A percentile compares a stretch with the other conserved stretches of the same genome.
Conservation (phyloP, 2,113 vertebrate genomes). For the Rhea pennata region DNA sequence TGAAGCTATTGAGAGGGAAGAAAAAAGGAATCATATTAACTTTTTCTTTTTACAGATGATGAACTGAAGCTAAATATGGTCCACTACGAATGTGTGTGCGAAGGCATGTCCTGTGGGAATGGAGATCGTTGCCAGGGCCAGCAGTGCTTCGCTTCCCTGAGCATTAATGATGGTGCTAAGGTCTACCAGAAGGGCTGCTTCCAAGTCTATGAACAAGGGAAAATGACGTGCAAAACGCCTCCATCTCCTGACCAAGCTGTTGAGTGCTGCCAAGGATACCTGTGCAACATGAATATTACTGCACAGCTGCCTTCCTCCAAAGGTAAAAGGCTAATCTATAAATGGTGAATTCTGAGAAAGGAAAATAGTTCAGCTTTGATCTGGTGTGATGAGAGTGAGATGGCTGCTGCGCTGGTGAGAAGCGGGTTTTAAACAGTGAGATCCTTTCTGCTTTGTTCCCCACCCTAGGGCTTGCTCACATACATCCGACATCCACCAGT, state of each 20-base stretch:
- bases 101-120: constrained; percentile 89
- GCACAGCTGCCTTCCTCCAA: constrained; percentile 87
- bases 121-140: constrained; percentile 91
- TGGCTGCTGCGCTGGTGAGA: rapidly evolving
- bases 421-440: rapidly evolving
- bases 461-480: too few species aligned
- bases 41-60: constrained; percentile 76
- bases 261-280: constrained; percentile 93
- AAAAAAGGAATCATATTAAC: too few species aligned
- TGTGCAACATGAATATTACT: constrained; percentile 95
- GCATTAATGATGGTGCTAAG: constrained; percentile 82
- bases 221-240: constrained; percentile 95
- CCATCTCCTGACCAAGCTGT: constrained; percentile 93
- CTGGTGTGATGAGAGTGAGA: rapidly evolving
- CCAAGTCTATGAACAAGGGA: constrained; percentile 92
- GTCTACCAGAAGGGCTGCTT: constrained; percentile 98
- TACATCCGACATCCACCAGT: rapidly evolving
- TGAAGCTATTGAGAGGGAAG: background rate
- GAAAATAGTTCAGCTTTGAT: rapidly evolving
- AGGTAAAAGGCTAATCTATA: constrained; percentile 68
- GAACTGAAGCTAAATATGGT: constrained; percentile 77
- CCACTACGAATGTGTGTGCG: constrained; percentile 93
- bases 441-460: background rate
- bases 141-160: constrained; percentile 93
- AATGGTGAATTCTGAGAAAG: rapidly evolving